Evolutionary conservation across 1,140 invertebrate species (phyloP).

Genomic region (Phortica variegata): DNA sequence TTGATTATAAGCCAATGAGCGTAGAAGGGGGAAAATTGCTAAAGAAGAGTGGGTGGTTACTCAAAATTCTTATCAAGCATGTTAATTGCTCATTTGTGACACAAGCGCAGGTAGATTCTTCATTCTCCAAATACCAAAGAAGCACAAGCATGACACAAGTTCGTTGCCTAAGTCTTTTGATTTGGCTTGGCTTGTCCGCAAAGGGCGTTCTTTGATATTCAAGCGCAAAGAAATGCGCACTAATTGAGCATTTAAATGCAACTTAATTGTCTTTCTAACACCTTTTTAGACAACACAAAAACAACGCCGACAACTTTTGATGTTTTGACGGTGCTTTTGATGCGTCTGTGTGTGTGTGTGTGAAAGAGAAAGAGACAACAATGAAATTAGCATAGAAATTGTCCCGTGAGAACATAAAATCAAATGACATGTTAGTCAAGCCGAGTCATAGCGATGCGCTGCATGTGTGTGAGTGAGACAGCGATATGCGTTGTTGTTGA

Average conservation of each 20-base stretch:
- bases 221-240: constrained; percentile 22
- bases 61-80: constrained; percentile 6
- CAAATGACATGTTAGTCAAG: constrained; percentile 47
- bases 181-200: constrained; percentile 11
- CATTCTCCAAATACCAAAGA: constrained; percentile 45
- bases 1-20: too few relatives aligned
- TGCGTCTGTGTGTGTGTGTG: too few relatives aligned
- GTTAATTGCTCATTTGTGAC: constrained; percentile 39
- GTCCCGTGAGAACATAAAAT: constrained; percentile 53
- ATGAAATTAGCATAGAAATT: constrained; percentile 54
- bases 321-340: constrained; percentile 10
- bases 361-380: too few relatives aligned
- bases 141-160: constrained; percentile 2
- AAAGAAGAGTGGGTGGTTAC: constrained; percentile 22
- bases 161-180: constrained; percentile 2
- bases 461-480: too few relatives aligned
- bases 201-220: constrained; percentile 10
- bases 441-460: too few relatives aligned
- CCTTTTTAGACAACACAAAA: constrained; percentile 43
- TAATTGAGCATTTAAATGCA: constrained; percentile 55
- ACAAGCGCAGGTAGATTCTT: constrained; percentile 36
- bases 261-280: constrained; percentile 51
- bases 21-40: constrained; percentile 15
- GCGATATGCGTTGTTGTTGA: too few relatives aligned
- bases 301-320: constrained; percentile 41